These are phyloP conservation scores for Zosterops hypoxanthus DNA, from an alignment of 2,113 vertebrate species.

Conservation along the genomic window DNA sequence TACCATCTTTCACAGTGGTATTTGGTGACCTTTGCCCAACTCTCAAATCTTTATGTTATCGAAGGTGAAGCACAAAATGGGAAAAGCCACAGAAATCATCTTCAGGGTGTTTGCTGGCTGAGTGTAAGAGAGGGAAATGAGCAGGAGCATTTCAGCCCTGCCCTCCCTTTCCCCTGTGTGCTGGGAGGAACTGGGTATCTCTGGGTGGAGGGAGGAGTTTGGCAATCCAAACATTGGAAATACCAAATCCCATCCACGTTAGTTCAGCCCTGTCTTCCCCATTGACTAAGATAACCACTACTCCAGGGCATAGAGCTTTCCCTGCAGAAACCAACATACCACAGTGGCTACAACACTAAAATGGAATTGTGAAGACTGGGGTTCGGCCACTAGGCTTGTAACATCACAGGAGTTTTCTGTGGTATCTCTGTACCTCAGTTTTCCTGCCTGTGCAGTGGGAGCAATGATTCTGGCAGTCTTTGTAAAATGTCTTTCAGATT, in stretches of 20 bases:
- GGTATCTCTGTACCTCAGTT: neutral
- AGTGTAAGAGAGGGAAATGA: neutral
- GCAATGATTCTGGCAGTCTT: neutral
- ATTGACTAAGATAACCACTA: accelerated
- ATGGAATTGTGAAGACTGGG: neutral
- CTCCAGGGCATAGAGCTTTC: neutral
- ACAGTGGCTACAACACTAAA: neutral
- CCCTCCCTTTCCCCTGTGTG: neutral
- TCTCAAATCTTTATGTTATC: neutral
- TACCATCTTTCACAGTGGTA: neutral
- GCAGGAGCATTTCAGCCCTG: neutral
- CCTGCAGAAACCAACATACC: neutral
- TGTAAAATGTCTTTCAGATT: neutral
- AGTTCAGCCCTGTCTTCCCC: neutral
- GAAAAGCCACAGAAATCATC: neutral
- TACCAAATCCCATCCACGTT: neutral
- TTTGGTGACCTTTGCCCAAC: neutral
- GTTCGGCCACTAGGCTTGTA: neutral
- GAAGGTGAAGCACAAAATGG: neutral
- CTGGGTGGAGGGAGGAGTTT: neutral
- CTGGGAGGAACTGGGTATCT: neutral
- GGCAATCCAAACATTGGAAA: neutral
- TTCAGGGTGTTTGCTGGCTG: neutral
- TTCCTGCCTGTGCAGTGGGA: neutral
- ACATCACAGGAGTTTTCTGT: neutral